Percentiles rank a stretch among this genome's conserved stretches.
Conservation (phyloP, 1,140 invertebrate species). For the Euschistus heros region DNA sequence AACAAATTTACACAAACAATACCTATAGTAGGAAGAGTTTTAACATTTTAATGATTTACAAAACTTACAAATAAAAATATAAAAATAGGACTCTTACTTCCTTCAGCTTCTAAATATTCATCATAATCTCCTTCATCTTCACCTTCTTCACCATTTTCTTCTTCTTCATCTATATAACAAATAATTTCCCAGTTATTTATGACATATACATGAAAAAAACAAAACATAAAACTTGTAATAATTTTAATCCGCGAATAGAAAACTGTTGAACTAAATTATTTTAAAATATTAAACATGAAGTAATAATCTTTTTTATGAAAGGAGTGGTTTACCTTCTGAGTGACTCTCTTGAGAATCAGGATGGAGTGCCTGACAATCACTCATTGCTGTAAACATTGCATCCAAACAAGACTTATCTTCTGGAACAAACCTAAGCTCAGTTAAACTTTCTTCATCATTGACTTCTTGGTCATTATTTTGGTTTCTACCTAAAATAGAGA, state of each 20-base stretch:
- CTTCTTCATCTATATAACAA: slow-evolving; percentile 9
- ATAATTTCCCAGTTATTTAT: not conserved
- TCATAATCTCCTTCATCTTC: slow-evolving; percentile 18
- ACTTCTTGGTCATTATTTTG: slow-evolving; percentile 14
- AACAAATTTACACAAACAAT: too few species aligned
- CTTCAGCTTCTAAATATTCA: slow-evolving; percentile 6
- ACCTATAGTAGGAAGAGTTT: too few species aligned
- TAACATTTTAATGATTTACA: too few species aligned
- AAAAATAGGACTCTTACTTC: too few species aligned
- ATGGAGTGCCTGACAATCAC: slow-evolving; percentile 54
- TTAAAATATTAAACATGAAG: not conserved
- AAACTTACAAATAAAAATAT: too few species aligned
- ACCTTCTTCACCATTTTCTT: slow-evolving; percentile 16
- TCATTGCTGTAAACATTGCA: slow-evolving; percentile 56
- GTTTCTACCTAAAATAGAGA: not conserved
- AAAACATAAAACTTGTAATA: not conserved
- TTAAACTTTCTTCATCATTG: slow-evolving; percentile 33
- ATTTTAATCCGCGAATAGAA: not conserved
- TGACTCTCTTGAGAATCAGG: slow-evolving; percentile 41
- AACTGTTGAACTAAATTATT: not conserved
- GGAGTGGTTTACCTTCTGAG: slow-evolving; percentile 22
- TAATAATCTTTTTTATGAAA: not conserved
- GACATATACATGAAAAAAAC: not conserved
- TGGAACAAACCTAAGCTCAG: slow-evolving; percentile 58
- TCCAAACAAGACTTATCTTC: slow-evolving; percentile 47